Evolutionary conservation across 2,888 invertebrate genomes (phyloP), one percentile per base, ranked within the genome.

Genomic region (Gryllus longicercus): DNA sequence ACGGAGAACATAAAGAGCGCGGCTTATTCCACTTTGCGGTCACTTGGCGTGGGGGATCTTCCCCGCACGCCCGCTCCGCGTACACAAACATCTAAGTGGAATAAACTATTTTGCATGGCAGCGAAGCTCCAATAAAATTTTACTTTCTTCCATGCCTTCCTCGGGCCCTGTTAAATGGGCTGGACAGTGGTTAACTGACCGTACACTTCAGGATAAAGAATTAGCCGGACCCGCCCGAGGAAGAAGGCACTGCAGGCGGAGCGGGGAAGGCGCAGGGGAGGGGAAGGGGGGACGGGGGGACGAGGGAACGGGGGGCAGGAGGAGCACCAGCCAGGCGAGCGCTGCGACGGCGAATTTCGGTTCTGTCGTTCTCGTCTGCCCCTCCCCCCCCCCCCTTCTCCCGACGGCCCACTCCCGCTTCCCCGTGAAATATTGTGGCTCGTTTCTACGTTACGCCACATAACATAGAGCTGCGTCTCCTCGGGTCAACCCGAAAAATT

Each of bases 141-240:
- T 18, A 38, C 38, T n/a, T 63, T 63, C n/a, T n/a, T 63, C n/a
- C 63, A 14, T 63, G 63, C n/a, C 63, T 63, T 63, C 63, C 63
- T 63, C 63, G 1, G 63, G 16, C n/a, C 63, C n/a, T 63, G 63
- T n/a, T 63, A 63, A 63, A 63, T 63, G 63, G 63, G 63, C 63
- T 63, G 63, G 63, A 63, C 63, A 63, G 63, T 63, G 63, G 63
- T 63, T 63, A 63, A 63, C 63, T 63, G 63, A 63, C 63, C 63
- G 63, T 63, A n/a, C 63, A 18, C 63, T 63, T 63, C 63, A 63
- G 63, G 63, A 63, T 63, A 63, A 63, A 63, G 63, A 63, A 63
- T 63, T 63, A 63, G 63, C 63, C 11, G 63, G 63, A 14, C 16
- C 16, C 14, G 16, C 5, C 16, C 14, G 63, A n/a, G n/a, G 63